Evolutionary conservation across 2,888 invertebrate species (phyloP), one percentile per base, ranked within the genome.

Genomic region (Lordiphosa fenestrarum): DNA sequence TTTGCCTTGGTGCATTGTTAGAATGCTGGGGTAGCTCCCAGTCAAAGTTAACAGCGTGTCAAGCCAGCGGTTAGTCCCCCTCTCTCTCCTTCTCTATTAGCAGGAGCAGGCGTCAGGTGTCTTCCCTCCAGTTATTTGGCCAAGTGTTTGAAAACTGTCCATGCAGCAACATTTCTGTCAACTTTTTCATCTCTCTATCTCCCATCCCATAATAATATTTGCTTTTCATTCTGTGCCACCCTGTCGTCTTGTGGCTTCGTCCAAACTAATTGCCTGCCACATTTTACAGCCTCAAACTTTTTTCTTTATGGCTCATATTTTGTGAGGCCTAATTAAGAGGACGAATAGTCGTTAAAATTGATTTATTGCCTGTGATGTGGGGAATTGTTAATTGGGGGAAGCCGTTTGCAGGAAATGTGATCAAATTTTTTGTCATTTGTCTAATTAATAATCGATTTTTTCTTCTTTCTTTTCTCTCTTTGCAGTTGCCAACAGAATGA

Each of bases 181-280:
- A 33, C 21, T 23, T 42, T 40, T 19, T 7, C 4, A 19, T 41
- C 10, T 6, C 1, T 30, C 38, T 38, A 21, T 13, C 25, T 40
- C 39, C 37, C 65, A 13, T 3, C 42, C 57, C 49, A 56, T 60
- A 72, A 84, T 62, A 81, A 76, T 76, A 77, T 76, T 76, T 84
- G 46, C 41, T 62, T 84, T 73, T 52, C 82, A 73, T 81, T 66
- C 60, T 21, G 19, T 49, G 61, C 37, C 38, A 51, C 49, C 36
- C 23, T 37, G 44, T 13, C 10, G 2, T 7, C 19, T 23, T 41
- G 52, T 44, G 38, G 44, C 49, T 58, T 37, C 46, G 64, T 61
- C 30, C 30, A 30, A 30, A 30, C 77, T 73, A 81, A 75, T 76
- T 75, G 84, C 70, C 78, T 60, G 73, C 62, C 77, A 61, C 62